phyloP scores from a whole-genome alignment of 2,797 vertebrate genomes.

The Hyperoplus lanceolatus region DNA sequence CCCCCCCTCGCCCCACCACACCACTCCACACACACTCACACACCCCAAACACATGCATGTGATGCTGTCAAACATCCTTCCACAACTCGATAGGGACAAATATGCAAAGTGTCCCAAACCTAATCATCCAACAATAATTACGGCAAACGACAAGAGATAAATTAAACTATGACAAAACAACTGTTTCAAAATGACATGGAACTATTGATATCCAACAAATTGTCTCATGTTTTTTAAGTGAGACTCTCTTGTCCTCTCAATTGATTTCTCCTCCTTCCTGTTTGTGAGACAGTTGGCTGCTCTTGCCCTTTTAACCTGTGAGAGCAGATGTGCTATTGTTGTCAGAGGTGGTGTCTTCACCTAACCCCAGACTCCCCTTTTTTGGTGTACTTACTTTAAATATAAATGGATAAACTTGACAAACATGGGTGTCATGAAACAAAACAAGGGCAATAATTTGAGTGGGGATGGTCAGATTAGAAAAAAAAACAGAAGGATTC shows the following conservation, averaged over 20 bases:
- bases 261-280: slow-evolving; percentile 49
- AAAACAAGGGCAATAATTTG: slow-evolving; percentile 26
- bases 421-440: slow-evolving; percentile 25
- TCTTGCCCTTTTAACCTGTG: slow-evolving; percentile 57
- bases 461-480: slow-evolving; percentile 14
- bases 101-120: slow-evolving; percentile 25
- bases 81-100: not conserved
- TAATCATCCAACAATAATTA: slow-evolving; percentile 25
- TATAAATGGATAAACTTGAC: slow-evolving; percentile 13
- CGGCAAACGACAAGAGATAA: slow-evolving; percentile 16
- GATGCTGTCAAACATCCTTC: slow-evolving; percentile 25
- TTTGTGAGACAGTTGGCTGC: slow-evolving; percentile 57
- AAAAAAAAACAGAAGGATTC: slow-evolving; percentile 12
- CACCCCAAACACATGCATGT: slow-evolving; percentile 25
- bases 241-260: slow-evolving; percentile 25
- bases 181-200: not conserved
- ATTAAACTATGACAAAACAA: slow-evolving; percentile 3
- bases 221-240: slow-evolving; percentile 15
- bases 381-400: slow-evolving; percentile 25
- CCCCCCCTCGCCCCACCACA: slow-evolving; percentile 13
- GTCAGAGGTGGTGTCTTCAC: slow-evolving; percentile 54
- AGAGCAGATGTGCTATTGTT: slow-evolving; percentile 74
- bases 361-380: slow-evolving; percentile 23
- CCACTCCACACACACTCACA: slow-evolving; percentile 24
- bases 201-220: slow-evolving; percentile 9